A percentile compares a stretch with the other conserved stretches of the same genome.
Conservation (phyloP, 2,797 vertebrate species). For the Sarcophilus harrisii region DNA sequence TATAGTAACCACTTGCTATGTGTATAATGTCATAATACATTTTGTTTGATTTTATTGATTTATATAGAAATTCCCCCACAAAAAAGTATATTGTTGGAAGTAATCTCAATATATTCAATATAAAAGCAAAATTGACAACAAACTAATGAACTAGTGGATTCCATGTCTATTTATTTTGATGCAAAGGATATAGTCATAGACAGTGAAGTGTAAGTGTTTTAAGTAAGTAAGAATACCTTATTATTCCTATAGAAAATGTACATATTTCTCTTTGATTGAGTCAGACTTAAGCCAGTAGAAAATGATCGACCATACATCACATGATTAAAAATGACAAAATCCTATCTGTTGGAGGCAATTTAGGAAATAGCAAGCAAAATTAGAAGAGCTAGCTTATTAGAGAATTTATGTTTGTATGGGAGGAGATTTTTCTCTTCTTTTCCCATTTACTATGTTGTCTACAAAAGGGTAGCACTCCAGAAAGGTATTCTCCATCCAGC, state of each 20-base stretch:
- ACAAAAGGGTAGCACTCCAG: background rate
- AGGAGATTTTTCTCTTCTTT: background rate
- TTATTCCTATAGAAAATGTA: background rate
- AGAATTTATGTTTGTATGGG: background rate
- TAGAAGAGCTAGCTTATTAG: background rate
- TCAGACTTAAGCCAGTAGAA: background rate
- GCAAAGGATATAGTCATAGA: background rate
- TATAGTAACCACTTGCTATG: background rate
- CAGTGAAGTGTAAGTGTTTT: background rate
- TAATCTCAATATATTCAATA: background rate
- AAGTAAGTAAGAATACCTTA: background rate
- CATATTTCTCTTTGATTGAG: background rate
- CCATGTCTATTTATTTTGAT: background rate
- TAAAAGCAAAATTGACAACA: conserved; percentile 26
- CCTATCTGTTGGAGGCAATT: background rate
- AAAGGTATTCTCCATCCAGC: background rate
- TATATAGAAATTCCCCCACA: background rate
- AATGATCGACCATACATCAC: background rate
- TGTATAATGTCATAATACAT: background rate
- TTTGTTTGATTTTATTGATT: conserved; percentile 18
- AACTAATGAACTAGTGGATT: background rate
- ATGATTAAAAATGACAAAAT: background rate
- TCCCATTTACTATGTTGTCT: background rate
- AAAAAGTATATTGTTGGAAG: background rate
- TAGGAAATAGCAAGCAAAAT: background rate